Evolutionary conservation across 92 coral and sea anemone species (phyloP).

Genomic region (Porites lobata): DNA sequence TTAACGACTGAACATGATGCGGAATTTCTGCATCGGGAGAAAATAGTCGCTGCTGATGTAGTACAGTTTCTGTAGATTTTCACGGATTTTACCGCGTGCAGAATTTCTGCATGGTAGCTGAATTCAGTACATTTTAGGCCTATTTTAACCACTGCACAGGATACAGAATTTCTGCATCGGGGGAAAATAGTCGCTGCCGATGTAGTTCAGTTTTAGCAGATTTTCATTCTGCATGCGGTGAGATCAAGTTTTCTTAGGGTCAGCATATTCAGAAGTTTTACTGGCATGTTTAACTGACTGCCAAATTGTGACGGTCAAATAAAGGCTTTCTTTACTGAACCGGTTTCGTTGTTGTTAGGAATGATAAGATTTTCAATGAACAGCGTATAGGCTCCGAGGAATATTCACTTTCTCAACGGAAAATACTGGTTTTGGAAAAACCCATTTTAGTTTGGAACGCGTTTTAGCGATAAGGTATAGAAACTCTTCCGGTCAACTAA

Average conservation of each 20-base stretch:
- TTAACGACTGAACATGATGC: too few species aligned
- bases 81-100: too few species aligned
- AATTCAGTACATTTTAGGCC: too few species aligned
- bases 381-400: conserved; percentile 21
- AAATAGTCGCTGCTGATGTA: too few species aligned
- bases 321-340: conserved; percentile 23
- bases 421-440: conserved; percentile 12
- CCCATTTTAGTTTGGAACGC: conserved; percentile 36
- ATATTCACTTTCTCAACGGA: not conserved
- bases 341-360: conserved; percentile 11
- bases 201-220: too few species aligned
- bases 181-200: too few species aligned
- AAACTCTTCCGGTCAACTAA: too few species aligned
- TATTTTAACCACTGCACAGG: too few species aligned
- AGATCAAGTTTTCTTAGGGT: not conserved
- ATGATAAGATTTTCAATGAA: not conserved
- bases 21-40: too few species aligned
- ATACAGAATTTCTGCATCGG: too few species aligned
- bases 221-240: not conserved
- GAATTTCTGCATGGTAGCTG: too few species aligned
- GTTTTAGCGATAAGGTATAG: not conserved
- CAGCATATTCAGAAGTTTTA: not conserved
- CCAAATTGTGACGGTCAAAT: not conserved
- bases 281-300: conserved; percentile 1
- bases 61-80: too few species aligned